Conservation (phyloP, 2,113 vertebrate genomes). For the Egretta garzetta region DNA sequence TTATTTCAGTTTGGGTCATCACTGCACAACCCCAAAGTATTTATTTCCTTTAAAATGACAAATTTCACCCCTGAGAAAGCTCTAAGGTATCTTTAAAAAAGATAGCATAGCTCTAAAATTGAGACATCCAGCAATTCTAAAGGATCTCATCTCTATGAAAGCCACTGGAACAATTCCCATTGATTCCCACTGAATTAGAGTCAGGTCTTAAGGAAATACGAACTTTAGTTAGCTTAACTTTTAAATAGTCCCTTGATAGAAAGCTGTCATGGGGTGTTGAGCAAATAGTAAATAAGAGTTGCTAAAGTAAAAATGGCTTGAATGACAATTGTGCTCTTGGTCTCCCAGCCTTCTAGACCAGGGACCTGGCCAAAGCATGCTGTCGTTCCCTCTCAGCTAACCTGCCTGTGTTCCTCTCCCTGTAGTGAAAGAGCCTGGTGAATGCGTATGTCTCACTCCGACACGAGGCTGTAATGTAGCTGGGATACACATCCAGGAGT, state of each 20-base stretch:
- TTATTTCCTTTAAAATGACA: neutral
- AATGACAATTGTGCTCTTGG: accelerated
- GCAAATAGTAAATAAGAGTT: neutral
- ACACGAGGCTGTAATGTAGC: neutral
- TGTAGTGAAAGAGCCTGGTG: neutral
- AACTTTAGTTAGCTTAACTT: neutral
- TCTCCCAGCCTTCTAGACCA: neutral
- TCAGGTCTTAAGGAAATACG: neutral
- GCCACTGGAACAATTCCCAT: neutral
- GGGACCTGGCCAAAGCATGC: neutral
- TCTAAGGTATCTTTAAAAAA: neutral
- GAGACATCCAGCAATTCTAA: neutral
- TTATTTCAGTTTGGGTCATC: neutral
- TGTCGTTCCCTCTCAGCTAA: neutral
- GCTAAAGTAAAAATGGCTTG: neutral
- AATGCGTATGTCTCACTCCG: accelerated
- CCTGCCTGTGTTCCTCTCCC: neutral
- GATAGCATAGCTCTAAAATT: neutral
- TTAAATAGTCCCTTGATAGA: neutral
- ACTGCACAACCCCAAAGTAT: neutral
- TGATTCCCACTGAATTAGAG: neutral
- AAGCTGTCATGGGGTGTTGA: neutral
- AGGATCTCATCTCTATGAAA: neutral
- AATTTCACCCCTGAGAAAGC: neutral
- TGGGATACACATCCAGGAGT: neutral